Base-by-base conservation (phyloP, 2,888 invertebrate species). In the Zaprionus lineosus region DNA sequence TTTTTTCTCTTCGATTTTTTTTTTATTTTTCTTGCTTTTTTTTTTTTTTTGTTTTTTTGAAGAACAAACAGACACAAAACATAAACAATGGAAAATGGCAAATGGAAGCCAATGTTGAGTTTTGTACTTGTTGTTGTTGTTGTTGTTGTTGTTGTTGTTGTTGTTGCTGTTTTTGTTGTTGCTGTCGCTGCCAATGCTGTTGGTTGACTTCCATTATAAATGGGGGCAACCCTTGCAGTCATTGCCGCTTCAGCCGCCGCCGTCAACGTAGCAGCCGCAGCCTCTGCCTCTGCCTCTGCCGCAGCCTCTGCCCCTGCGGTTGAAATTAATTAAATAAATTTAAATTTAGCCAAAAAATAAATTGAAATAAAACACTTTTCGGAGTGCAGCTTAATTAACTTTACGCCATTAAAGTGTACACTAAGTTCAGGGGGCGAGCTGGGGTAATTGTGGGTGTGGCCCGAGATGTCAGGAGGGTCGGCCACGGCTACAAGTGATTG, bases 301-400 rank as follows among this genome's bases (percentile, higher is more conserved):
- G 12, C 31, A 21, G 19, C 21, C 24, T 41, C 47, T 31, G 51
- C 21, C 40, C 34, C 28, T 53, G 48, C 40, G 65, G 57, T 47
- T 43, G 34, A 63, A 78, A 67, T 78, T 78, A 79, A 84, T 84
- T 67, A 77, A 66, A 77, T 74, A 67, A 77, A 84, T 74, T 84
- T 61, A 62, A 82, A 60, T 77, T 58, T 59, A 57, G 44, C 34
- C 59, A 34, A 47, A 58, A 55, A 59, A 47, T 59, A 63, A 62
- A 67, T 64, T 61, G 77, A 70, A 77, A 65, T 74, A 53, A 56
- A 74, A 82, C 53, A 62, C 74, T 76, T 60, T 66, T 61, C 65
- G 58, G 41, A 73, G 44, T 59, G 59, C 59, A 34, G n/a, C 39
- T 61, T 74, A 77, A 76, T 82, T 77, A 77, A 66, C 66, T 65